Percentiles rank a stretch among this genome's conserved stretches.
Conservation (phyloP, 2,888 invertebrate species). For the Matsumyia berberina region DNA sequence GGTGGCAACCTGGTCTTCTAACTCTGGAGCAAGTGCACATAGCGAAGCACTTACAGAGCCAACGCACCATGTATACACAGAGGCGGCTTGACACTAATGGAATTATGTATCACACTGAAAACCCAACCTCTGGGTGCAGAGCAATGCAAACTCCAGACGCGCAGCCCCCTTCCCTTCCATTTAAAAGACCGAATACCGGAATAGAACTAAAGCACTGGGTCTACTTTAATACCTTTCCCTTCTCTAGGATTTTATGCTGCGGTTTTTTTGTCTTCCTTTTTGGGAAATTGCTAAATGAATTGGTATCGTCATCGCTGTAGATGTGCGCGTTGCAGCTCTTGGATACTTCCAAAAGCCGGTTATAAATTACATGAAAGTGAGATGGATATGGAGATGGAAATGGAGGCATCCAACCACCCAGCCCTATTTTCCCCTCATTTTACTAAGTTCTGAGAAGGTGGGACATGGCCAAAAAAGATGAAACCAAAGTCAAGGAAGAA, state of each 20-base stretch:
- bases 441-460: slow-evolving; percentile 4
- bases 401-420: slow-evolving; percentile 24
- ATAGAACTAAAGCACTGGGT: slow-evolving; percentile 49
- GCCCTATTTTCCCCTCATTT: slow-evolving; percentile 21
- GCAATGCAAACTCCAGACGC: slow-evolving; percentile 24
- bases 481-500: slow-evolving; percentile 21
- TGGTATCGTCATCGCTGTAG: slow-evolving; percentile 47
- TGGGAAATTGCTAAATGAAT: slow-evolving; percentile 61
- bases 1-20: slow-evolving; percentile 33
- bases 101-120: slow-evolving; percentile 69
- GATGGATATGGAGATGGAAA: slow-evolving; percentile 40
- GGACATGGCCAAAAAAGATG: neutral
- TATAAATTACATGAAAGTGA: slow-evolving; percentile 63
- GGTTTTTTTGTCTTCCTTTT: slow-evolving; percentile 32
- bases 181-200: slow-evolving; percentile 27
- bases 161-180: slow-evolving; percentile 1
- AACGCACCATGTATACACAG: slow-evolving; percentile 46
- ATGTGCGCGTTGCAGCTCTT: slow-evolving; percentile 1
- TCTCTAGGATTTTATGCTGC: slow-evolving; percentile 41
- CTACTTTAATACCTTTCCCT: slow-evolving; percentile 50
- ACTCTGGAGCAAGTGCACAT: slow-evolving; percentile 34
- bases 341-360: slow-evolving; percentile 43
- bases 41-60: slow-evolving; percentile 55
- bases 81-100: slow-evolving; percentile 70
- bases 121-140: slow-evolving; percentile 31